phyloP scores from a whole-genome alignment of 2,113 vertebrate species.

The Alligator sinensis region DNA sequence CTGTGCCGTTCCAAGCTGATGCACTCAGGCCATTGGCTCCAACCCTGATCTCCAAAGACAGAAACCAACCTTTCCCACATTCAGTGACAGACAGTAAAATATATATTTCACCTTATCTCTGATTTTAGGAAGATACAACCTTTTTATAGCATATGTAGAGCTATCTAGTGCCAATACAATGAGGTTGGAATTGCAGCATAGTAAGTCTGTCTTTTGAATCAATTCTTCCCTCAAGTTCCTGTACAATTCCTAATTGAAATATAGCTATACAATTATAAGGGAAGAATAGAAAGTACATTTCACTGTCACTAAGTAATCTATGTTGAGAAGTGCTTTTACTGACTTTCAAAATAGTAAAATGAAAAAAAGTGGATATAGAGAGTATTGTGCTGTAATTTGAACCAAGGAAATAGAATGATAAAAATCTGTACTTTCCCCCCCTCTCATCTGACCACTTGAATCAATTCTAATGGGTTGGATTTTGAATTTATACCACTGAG shows the following conservation, averaged over 20 bases:
- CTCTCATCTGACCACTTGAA: background rate
- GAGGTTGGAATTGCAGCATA: background rate
- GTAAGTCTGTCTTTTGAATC: background rate
- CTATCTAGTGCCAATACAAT: background rate
- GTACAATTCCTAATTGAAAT: background rate
- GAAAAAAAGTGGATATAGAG: background rate
- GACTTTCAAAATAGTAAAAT: background rate
- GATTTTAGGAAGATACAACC: background rate
- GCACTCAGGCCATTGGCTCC: background rate
- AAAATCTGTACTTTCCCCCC: background rate
- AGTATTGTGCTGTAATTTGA: background rate
- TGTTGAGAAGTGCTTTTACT: background rate
- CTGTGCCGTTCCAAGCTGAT: background rate
- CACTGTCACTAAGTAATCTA: too few relatives aligned
- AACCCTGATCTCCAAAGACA: background rate
- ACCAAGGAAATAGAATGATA: background rate
- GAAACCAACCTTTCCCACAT: background rate
- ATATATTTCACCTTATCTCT: background rate
- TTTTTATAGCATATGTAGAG: background rate
- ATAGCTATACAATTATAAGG: background rate
- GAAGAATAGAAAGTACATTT: background rate
- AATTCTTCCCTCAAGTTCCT: background rate
- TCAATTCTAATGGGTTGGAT: too few relatives aligned
- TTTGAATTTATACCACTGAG: too few relatives aligned
- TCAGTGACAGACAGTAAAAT: background rate